These are phyloP conservation scores for Thelaira solivaga DNA, from an alignment of 2,888 invertebrate species.

Conservation along the genomic window DNA sequence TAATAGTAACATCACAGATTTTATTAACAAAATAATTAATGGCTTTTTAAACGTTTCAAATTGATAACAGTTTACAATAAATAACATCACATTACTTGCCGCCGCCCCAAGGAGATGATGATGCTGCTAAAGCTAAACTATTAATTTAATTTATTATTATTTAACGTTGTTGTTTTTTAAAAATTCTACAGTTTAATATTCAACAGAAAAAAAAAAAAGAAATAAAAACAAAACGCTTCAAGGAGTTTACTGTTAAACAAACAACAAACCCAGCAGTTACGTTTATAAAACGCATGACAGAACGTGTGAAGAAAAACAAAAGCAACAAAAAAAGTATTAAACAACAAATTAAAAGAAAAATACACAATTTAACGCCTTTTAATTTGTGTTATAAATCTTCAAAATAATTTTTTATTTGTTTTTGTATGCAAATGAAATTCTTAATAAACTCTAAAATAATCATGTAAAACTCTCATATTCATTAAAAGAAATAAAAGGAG, in stretches of 20 bases:
- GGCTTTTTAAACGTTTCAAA: slow-evolving; percentile 35
- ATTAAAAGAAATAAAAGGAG: too few species aligned
- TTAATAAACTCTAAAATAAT: slow-evolving; percentile 1
- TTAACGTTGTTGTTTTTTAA: too few species aligned
- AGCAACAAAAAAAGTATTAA: not conserved
- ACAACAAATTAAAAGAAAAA: too few species aligned
- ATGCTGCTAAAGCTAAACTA: slow-evolving; percentile 6
- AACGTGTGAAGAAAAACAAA: slow-evolving; percentile 19
- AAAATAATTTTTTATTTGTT: too few species aligned
- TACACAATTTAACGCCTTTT: too few species aligned
- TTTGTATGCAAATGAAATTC: slow-evolving; percentile 1
- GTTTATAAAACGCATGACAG: slow-evolving; percentile 17
- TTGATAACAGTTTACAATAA: slow-evolving; percentile 16
- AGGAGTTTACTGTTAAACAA: not conserved
- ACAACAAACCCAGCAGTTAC: not conserved
- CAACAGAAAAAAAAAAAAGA: too few species aligned
- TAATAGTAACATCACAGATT: not conserved
- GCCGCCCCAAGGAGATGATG: too few species aligned
- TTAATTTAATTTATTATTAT: not conserved
- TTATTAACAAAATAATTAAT: slow-evolving; percentile 27
- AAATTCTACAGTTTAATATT: too few species aligned
- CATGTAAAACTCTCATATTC: slow-evolving; percentile 11
- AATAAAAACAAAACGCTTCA: not conserved
- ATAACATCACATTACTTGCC: too few species aligned
- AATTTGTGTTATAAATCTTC: too few species aligned